These are phyloP conservation scores for Rhabdornis inornatus DNA, from an alignment of 2,113 vertebrate species.

Conservation along the genomic window DNA sequence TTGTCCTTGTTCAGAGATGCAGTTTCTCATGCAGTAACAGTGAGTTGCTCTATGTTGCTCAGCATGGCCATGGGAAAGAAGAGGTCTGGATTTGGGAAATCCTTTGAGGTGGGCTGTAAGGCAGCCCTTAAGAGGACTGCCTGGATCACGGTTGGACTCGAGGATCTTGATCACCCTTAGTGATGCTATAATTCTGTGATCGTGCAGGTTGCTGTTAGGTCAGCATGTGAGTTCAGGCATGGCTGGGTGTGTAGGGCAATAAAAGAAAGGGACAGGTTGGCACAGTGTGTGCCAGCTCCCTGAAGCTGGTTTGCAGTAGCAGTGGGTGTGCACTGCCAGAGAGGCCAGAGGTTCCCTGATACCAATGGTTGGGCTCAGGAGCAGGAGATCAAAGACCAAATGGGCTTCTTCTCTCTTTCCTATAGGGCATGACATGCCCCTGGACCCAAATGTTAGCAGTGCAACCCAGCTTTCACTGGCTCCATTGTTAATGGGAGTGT, in stretches of 20 bases:
- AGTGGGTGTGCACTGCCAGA: not conserved
- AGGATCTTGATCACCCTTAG: not conserved
- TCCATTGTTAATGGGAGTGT: not conserved
- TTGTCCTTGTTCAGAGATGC: not conserved
- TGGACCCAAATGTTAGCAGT: not conserved
- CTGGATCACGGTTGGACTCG: not conserved
- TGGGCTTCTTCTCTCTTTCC: not conserved
- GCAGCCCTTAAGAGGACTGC: not conserved
- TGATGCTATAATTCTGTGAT: not conserved
- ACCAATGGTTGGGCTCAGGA: rapidly evolving
- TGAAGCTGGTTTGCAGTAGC: not conserved
- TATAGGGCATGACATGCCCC: rapidly evolving
- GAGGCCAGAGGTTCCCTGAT: not conserved
- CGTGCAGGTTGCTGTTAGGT: not conserved
- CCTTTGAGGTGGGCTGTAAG: not conserved
- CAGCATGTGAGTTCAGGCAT: not conserved
- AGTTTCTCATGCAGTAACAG: not conserved
- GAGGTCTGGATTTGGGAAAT: not conserved
- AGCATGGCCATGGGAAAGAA: not conserved
- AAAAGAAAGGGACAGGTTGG: not conserved
- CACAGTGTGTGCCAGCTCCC: rapidly evolving
- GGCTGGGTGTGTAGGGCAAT: not conserved
- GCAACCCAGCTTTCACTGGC: not conserved
- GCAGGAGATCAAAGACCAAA: not conserved
- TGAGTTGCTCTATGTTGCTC: not conserved